A percentile compares a stretch with the other conserved stretches of the same genome.
phyloP scores from a whole-genome alignment of 2,113 vertebrate genomes.

The Microcebus griseorufus region DNA sequence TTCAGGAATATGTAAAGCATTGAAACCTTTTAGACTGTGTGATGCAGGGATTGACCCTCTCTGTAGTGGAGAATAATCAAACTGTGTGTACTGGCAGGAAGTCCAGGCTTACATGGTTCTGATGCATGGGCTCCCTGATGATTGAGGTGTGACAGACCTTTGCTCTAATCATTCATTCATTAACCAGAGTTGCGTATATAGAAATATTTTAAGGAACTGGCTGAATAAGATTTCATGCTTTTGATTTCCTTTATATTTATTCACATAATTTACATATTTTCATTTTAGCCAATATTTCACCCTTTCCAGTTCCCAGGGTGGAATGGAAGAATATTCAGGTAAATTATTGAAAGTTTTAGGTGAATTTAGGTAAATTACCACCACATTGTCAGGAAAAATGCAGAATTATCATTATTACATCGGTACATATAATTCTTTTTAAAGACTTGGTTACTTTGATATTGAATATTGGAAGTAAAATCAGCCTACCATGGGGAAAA shows the following conservation, averaged over 20 bases:
- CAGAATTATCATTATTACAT: not conserved
- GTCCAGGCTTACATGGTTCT: not conserved
- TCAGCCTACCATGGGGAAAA: not conserved
- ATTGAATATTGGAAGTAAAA: not conserved
- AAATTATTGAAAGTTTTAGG: constrained; percentile 23
- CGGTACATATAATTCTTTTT: not conserved
- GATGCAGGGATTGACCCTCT: not conserved
- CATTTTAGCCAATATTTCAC: constrained; percentile 26
- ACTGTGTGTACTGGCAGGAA: not conserved
- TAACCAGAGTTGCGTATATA: not conserved
- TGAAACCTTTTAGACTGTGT: not conserved
- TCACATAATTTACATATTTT: not conserved
- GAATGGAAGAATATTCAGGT: not conserved
- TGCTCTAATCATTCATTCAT: not conserved
- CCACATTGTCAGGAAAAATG: not conserved
- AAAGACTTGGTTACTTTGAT: not conserved
- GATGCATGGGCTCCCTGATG: not conserved
- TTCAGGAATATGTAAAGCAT: not conserved
- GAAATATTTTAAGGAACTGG: constrained; percentile 22
- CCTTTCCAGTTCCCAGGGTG: not conserved
- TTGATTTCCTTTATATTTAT: constrained; percentile 25
- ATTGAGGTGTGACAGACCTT: not conserved
- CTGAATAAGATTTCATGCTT: not conserved
- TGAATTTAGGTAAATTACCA: constrained; percentile 8
- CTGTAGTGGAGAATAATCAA: no score